phyloP scores from a whole-genome alignment of 1,140 invertebrate genomes.

The Drosophila bipectinata region DNA sequence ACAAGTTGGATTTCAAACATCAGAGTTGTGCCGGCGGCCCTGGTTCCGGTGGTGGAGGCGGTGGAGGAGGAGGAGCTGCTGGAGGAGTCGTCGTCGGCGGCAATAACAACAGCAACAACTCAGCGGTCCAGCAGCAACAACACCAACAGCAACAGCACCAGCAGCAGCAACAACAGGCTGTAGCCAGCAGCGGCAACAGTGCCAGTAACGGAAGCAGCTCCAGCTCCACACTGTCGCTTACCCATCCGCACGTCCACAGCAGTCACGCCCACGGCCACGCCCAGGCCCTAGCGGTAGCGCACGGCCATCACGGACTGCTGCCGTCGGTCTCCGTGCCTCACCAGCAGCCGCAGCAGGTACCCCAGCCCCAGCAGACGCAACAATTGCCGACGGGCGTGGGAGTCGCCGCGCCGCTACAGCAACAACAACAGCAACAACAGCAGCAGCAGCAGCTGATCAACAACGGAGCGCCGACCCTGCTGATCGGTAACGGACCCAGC shows the following conservation, averaged over 20 bases:
- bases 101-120: slow-evolving; percentile 55
- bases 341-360: slow-evolving; percentile 47
- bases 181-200: slow-evolving; percentile 27
- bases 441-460: slow-evolving; percentile 52
- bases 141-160: slow-evolving; percentile 29
- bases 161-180: slow-evolving; percentile 38
- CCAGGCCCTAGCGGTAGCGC: slow-evolving; percentile 58
- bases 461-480: slow-evolving; percentile 57
- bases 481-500: slow-evolving; percentile 70
- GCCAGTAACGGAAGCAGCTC: slow-evolving; percentile 51
- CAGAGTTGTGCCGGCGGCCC: slow-evolving; percentile 84
- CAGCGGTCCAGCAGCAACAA: slow-evolving; percentile 33
- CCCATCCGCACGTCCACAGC: slow-evolving; percentile 33
- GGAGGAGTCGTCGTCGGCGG: slow-evolving; percentile 83
- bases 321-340: slow-evolving; percentile 34
- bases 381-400: slow-evolving; percentile 25
- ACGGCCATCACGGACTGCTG: slow-evolving; percentile 80
- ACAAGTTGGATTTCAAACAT: slow-evolving; percentile 87
- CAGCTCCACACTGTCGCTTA: slow-evolving; percentile 36
- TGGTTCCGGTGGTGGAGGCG: slow-evolving; percentile 83
- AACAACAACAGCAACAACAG: slow-evolving; percentile 51
- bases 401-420: slow-evolving; percentile 53
- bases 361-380: slow-evolving; percentile 35
- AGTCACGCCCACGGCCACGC: slow-evolving; percentile 62
- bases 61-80: slow-evolving; percentile 81